These are phyloP conservation scores for Iselma pallidipennis DNA, from an alignment of 2,888 invertebrate genomes.

Conservation along the genomic window DNA sequence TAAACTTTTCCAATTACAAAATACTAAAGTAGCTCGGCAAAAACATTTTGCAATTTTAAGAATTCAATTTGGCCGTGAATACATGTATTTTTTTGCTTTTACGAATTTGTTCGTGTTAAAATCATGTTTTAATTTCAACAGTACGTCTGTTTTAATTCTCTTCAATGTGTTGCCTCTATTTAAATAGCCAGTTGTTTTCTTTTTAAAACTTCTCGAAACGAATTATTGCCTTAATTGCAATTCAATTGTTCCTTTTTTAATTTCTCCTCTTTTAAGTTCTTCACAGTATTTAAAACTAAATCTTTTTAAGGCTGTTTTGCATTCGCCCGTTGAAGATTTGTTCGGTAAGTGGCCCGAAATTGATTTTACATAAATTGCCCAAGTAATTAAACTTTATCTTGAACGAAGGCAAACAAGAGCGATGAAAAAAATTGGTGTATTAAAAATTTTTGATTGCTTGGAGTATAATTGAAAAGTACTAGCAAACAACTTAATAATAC, in stretches of 20 bases:
- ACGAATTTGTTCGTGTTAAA: constrained; percentile 1
- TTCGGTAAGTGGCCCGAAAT: constrained; percentile 6
- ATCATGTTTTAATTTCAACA: constrained; percentile 30
- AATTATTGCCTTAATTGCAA: constrained; percentile 14
- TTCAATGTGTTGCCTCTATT: constrained; percentile 26
- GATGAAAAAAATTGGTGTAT: background rate
- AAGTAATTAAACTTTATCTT: constrained; percentile 11
- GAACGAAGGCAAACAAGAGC: background rate
- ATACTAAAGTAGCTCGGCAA: constrained; percentile 30
- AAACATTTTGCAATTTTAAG: constrained; percentile 4
- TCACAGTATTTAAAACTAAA: constrained; percentile 17
- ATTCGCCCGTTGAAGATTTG: constrained; percentile 9
- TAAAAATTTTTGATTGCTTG: constrained; percentile 1
- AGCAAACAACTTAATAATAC: background rate
- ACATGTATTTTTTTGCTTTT: constrained; percentile 5
- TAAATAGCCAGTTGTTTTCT: constrained; percentile 14
- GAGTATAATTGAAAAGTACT: background rate
- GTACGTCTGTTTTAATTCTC: constrained; percentile 20
- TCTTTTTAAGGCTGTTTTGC: constrained; percentile 15
- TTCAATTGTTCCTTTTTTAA: constrained; percentile 19
- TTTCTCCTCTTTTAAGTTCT: constrained; percentile 2
- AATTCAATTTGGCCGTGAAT: constrained; percentile 14
- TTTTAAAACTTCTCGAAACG: background rate
- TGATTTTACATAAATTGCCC: constrained; percentile 18
- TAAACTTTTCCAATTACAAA: constrained; percentile 36